Percentiles rank a stretch among this genome's conserved stretches.
phyloP scores from a whole-genome alignment of 2,797 vertebrate genomes.

The Tenualosa thibaudeaui region DNA sequence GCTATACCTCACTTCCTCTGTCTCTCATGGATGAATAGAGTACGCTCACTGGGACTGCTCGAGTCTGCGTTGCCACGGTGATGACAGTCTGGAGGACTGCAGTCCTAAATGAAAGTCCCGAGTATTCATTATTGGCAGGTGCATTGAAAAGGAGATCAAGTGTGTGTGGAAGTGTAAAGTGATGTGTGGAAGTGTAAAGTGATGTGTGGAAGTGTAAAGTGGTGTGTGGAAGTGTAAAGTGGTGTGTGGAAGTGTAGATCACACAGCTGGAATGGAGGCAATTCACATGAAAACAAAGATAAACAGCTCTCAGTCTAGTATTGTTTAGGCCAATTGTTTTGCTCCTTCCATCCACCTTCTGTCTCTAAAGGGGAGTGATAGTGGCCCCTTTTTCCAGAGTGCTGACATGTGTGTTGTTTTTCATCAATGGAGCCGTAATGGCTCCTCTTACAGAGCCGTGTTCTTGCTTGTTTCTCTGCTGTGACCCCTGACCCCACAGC shows the following conservation, averaged over 20 bases:
- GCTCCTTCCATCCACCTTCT: too few species aligned
- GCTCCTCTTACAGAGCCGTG: constrained; percentile 66
- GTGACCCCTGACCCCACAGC: constrained; percentile 64
- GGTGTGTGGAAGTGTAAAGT: too few species aligned
- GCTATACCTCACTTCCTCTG: constrained; percentile 9
- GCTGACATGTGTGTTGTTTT: background rate
- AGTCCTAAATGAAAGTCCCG: background rate
- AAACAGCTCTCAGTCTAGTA: too few species aligned
- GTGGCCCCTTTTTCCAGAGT: background rate
- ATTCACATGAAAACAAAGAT: too few species aligned
- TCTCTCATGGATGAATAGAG: background rate
- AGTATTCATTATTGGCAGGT: too few species aligned
- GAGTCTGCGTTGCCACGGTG: background rate
- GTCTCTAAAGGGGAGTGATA: background rate
- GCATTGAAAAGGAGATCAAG: too few species aligned
- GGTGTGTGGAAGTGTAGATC: too few species aligned
- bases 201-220: too few species aligned
- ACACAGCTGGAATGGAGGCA: too few species aligned
- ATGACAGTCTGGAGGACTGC: background rate
- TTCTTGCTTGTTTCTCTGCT: constrained; percentile 66
- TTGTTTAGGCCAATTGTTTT: background rate
- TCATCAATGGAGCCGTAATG: constrained; percentile 52
- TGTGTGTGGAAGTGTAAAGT: too few species aligned
- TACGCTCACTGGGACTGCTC: background rate
- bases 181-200: too few species aligned